Conservation (phyloP, 1,140 invertebrate species). For the Meteorus sp. region DNA sequence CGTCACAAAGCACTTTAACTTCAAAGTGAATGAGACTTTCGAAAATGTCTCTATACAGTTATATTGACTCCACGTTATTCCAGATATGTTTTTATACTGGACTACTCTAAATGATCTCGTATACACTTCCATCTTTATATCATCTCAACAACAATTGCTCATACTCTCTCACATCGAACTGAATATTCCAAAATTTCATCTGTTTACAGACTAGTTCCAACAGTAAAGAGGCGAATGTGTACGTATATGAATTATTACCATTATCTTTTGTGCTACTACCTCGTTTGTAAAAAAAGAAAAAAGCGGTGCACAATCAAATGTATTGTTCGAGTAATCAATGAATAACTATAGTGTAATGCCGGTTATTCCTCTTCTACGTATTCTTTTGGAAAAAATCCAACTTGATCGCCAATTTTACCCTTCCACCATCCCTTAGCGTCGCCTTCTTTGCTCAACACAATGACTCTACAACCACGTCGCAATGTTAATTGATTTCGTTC, state of each 20-base stretch:
- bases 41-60: too few species aligned
- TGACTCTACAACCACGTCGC: conserved; percentile 75
- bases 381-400: conserved; percentile 69
- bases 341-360: too few species aligned
- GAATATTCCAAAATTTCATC: neutral
- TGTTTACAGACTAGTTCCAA: conserved; percentile 22
- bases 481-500: conserved; percentile 79
- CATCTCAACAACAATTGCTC: neutral
- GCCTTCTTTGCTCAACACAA: conserved; percentile 76
- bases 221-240: too few species aligned
- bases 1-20: neutral
- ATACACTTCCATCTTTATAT: too few species aligned
- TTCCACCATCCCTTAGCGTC: conserved; percentile 84
- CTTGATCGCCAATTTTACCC: conserved; percentile 67
- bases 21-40: neutral
- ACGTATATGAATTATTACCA: neutral
- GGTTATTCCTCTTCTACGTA: conserved; percentile 62
- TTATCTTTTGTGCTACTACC: neutral
- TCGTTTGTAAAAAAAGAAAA: too few species aligned
- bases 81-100: neutral
- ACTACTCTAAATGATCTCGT: neutral
- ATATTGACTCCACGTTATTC: too few species aligned
- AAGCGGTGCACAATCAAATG: too few species aligned
- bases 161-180: neutral
- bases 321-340: too few species aligned